These are phyloP conservation scores for Tanypteryx hageni DNA, from an alignment of 2,888 invertebrate species.

Conservation along the genomic window DNA sequence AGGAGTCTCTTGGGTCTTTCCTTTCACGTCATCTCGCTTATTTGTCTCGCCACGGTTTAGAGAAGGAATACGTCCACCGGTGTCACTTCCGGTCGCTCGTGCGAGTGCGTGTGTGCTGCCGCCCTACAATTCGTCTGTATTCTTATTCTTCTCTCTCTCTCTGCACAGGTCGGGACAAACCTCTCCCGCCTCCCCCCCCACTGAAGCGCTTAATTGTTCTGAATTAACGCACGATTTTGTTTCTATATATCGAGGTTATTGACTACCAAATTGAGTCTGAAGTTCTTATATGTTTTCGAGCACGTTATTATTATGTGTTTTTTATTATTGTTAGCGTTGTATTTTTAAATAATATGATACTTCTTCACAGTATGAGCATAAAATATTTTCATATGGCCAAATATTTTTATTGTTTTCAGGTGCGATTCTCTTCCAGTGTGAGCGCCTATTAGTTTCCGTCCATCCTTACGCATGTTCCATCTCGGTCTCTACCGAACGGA, in stretches of 20 bases:
- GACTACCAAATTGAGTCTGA: too few species aligned
- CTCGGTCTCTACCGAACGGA: too few species aligned
- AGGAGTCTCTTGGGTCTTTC: neutral
- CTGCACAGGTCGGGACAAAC: neutral
- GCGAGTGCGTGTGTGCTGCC: neutral
- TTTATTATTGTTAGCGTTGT: too few species aligned
- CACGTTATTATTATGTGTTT: too few species aligned
- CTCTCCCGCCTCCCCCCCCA: neutral
- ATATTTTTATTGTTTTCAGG: too few species aligned
- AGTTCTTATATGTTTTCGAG: too few species aligned
- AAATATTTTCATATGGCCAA: too few species aligned
- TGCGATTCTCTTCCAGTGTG: too few species aligned
- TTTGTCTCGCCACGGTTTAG: neutral
- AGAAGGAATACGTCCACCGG: neutral
- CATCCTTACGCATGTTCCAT: too few species aligned
- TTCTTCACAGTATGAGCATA: too few species aligned
- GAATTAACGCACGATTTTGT: neutral
- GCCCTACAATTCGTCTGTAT: neutral
- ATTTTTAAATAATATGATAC: too few species aligned
- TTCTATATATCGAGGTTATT: neutral
- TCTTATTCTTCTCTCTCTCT: neutral
- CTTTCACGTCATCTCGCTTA: neutral
- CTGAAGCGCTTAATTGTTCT: neutral
- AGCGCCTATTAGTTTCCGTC: too few species aligned
- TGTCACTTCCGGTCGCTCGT: constrained; percentile 7